Base-by-base conservation (phyloP, 2,888 invertebrate genomes). In the Polyploca ridens region DNA sequence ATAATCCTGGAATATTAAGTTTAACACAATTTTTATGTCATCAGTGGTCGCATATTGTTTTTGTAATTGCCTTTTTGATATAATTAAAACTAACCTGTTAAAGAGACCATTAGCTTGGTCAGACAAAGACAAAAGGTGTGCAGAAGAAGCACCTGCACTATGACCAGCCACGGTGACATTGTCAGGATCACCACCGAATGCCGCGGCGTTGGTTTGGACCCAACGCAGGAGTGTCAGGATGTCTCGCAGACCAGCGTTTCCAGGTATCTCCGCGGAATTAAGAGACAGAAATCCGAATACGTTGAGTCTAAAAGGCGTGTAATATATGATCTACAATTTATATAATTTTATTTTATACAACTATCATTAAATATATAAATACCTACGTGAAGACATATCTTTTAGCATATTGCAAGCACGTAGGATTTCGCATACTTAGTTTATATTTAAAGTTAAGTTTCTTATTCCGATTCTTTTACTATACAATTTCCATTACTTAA, bases 201-300 rank as follows among this genome's bases (percentile, higher is more conserved):
- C 64, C 1, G 65, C 66, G 3, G 86, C 87, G 73, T 91, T 90
- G 44, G 66, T 67, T 63, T 74, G 78, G 71, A 91, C 87, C 91
- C 91, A 91, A 44, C 79, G 78, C 63, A 91, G 79, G 58, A 90
- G 76, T 5, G 86, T 84, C 27, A 89, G 68, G 58, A 79, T 73
- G 69, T 91, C 91, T 0, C 90, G 84, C 11, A 91, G 70, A 0
- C 88, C 91, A 49, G 84, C 84, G 79, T 91, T 91, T 19, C 90
- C 91, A 6, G 91, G 91, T 10, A 89, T 74, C 61, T 78, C 73
- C 1, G 77, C 59, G 1, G 85, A 77, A 69, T 83, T 81, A 16
- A 90, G 77, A 0, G 87, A 88, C 11, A 91, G 80, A 73, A 88
- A 91, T 16, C 92, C 93, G 65, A 93, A 82, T 3, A 86, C 81